Base-by-base conservation (phyloP, 1,140 invertebrate genomes). In the Zophobas atratus region DNA sequence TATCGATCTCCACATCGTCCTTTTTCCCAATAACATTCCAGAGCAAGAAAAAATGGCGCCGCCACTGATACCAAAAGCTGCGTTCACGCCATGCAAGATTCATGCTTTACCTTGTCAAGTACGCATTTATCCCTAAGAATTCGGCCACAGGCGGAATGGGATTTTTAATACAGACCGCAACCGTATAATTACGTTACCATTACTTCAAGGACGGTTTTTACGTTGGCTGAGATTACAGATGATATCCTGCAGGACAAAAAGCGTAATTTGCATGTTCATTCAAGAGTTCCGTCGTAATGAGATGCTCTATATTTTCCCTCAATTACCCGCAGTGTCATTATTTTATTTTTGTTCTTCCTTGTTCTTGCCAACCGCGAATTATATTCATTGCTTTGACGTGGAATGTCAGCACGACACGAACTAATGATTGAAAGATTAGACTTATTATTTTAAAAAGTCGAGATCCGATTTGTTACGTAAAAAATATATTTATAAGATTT, bases 151-250 rank as follows among this genome's bases (percentile, higher is more conserved):
- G 60, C 60, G 33, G 57, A 67, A 67, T 67, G 32, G 38, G 20
- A 67, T 67, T 67, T 67, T 67, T 67, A 67, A n/a, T 46, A 51
- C 6, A 2, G 3, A 51, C 39, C 1, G 38, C 60, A 33, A 67
- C 41, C 60, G 39, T 67, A 43, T 43, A 67, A 67, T 67, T 67
- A 67, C 39, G 60, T 67, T 67, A 67, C 2, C 38, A 67, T 67
- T 67, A 67, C 33, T 67, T 67, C 60, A 67, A 67, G 60, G 60
- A 67, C 60, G 60, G 60, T 67, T 67, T 67, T 67, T 67, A 38
- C 20, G 33, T 39, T 39, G 39, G 39, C 43, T 6, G 60, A 67
- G 60, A 67, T 67, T 67, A 43, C 36, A 67, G 60, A 5, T 43
- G 60, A 67, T 67, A 67, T 67, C 60, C 60, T 67, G 36, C 60